phyloP scores from a whole-genome alignment of 1,140 invertebrate genomes.

The Drosophila chauvacae region DNA sequence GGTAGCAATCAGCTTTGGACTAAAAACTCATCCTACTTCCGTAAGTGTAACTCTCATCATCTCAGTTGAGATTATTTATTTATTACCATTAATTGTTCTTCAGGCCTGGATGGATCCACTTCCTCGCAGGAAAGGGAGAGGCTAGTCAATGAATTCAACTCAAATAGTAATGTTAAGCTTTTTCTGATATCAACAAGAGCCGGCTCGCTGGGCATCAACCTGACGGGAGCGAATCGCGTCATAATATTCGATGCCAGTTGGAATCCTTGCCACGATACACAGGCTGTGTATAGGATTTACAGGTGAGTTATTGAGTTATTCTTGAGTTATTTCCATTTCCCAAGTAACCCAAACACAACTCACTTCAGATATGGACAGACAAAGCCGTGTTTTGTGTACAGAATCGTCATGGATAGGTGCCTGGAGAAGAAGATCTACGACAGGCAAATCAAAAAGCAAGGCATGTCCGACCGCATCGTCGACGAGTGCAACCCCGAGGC shows the following conservation, averaged over 20 bases:
- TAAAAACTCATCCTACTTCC: constrained; percentile 95
- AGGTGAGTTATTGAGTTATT: constrained; percentile 83
- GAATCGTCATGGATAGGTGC: constrained; percentile 98
- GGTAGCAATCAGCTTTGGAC: constrained; percentile 91
- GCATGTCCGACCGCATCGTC: constrained; percentile 98
- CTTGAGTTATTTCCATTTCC: too few species aligned
- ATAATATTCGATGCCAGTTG: constrained; percentile 99
- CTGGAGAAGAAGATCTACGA: constrained; percentile 99
- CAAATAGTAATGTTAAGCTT: constrained; percentile 93
- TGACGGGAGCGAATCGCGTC: constrained; percentile 98
- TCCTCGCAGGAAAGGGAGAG: constrained; percentile 97
- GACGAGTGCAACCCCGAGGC: constrained; percentile 99
- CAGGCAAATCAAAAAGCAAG: constrained; percentile 98
- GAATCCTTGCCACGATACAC: constrained; percentile 99
- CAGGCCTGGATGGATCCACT: constrained; percentile 97
- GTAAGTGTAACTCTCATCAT: constrained; percentile 87
- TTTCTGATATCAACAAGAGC: constrained; percentile 99
- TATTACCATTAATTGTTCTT: not conserved
- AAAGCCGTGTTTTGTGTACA: constrained; percentile 97
- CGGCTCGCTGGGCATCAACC: constrained; percentile 98
- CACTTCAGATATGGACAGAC: constrained; percentile 92
- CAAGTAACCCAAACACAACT: not conserved
- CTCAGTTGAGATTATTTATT: too few species aligned
- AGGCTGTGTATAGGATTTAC: constrained; percentile 99
- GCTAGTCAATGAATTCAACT: constrained; percentile 98